A percentile compares a stretch with the other conserved stretches of the same genome.
Conservation (phyloP, 2,797 vertebrate genomes). For the Parauchenoglanis punctatus region DNA sequence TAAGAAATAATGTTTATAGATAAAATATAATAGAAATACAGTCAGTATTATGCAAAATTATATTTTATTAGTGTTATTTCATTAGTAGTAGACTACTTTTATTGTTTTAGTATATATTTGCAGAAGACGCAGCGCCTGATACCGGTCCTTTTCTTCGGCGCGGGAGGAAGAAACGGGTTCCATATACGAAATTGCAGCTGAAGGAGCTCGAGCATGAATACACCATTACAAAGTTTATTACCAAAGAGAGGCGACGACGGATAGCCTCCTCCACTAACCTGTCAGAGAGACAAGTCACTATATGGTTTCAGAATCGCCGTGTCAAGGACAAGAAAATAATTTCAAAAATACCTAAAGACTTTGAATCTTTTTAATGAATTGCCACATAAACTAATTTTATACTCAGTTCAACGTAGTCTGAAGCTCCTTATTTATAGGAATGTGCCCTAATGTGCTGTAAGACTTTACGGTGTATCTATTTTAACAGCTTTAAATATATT, state of each 20-base stretch:
- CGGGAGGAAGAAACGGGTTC: conserved; percentile 84
- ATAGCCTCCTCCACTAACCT: conserved; percentile 85
- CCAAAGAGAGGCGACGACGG: conserved; percentile 94
- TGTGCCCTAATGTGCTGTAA: background rate
- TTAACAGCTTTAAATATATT: background rate
- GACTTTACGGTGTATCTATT: background rate
- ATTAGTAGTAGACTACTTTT: background rate
- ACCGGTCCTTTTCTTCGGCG: conserved; percentile 76
- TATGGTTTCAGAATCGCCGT: conserved; percentile 89
- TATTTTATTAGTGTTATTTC: background rate
- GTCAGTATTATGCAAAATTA: background rate
- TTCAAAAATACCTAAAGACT: conserved; percentile 58
- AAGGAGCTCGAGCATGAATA: conserved; percentile 94
- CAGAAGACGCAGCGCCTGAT: conserved; percentile 80
- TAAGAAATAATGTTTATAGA: background rate
- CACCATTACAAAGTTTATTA: conserved; percentile 96
- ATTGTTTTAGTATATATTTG: conserved; percentile 41
- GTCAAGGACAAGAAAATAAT: conserved; percentile 84
- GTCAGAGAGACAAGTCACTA: conserved; percentile 85
- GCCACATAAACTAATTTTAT: background rate
- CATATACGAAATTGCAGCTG: conserved; percentile 83
- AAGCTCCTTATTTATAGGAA: background rate
- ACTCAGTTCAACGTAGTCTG: background rate
- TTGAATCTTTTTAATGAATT: conserved; percentile 44
- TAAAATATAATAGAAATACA: background rate